Percentiles rank a stretch among this genome's conserved stretches.
phyloP scores from a whole-genome alignment of 35 echinoderm and acorn worm species.

The Nesometra sesokonis region DNA sequence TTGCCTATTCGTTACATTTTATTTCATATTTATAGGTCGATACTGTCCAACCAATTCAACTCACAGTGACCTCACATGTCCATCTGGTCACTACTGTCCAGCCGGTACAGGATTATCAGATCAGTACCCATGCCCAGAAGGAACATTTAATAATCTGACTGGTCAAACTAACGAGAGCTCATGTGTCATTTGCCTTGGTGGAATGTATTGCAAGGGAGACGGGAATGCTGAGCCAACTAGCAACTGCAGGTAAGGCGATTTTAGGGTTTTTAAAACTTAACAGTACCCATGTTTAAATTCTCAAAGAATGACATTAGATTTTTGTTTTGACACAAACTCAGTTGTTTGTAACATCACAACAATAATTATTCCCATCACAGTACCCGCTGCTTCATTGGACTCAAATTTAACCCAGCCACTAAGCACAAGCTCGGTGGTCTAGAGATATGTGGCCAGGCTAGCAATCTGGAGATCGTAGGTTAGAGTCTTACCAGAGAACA shows the following conservation, averaged over 20 bases:
- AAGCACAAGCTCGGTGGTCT: too few species aligned
- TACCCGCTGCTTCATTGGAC: too few species aligned
- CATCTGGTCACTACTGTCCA: constrained; percentile 76
- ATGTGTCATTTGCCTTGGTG: constrained; percentile 53
- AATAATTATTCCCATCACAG: too few species aligned
- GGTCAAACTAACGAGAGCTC: constrained; percentile 54
- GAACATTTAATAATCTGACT: constrained; percentile 54
- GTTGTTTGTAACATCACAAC: too few species aligned
- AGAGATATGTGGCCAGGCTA: too few species aligned
- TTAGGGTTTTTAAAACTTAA: too few species aligned
- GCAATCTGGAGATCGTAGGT: too few species aligned
- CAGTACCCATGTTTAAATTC: too few species aligned
- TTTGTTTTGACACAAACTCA: too few species aligned
- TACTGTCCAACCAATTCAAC: constrained; percentile 87
- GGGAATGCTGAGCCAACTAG: constrained; percentile 74
- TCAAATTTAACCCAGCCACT: too few species aligned
- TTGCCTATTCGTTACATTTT: background rate
- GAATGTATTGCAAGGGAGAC: constrained; percentile 82
- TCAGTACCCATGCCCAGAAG: constrained; percentile 47
- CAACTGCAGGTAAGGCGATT: constrained; percentile 93
- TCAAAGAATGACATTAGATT: too few species aligned
- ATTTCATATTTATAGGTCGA: constrained; percentile 31
- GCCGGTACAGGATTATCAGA: constrained; percentile 39
- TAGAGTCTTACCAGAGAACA: too few species aligned
- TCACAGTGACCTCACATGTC: constrained; percentile 63